Evolutionary conservation across 2,888 invertebrate species (phyloP), one percentile per base, ranked within the genome.

Genomic region (Eristalinus aeneus): DNA sequence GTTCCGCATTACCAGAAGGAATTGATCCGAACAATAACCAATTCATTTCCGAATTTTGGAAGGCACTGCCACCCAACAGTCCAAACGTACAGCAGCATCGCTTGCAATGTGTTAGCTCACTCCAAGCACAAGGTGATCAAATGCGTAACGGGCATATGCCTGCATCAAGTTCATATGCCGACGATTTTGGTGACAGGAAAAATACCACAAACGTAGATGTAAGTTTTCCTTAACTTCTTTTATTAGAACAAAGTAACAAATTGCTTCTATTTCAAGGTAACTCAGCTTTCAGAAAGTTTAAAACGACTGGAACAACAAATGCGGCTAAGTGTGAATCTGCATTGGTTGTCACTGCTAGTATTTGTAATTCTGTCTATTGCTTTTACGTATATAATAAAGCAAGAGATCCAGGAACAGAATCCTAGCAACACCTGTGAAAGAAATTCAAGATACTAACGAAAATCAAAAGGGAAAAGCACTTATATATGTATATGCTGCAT

Each of bases 11-110:
- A 6, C 94, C 96, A 0, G 93, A 94, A 36, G 94, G 94, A 75
- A 91, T 93, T 0, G 94, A 94, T 84, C 89, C 94, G 60, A 93
- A 94, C 0, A 88, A 89, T 32, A 90, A 92, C 0, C 94, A 95
- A 88, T 96, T 97, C 88, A 91, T 97, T 8, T 91, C 94, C 0
- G 96, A 96, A 10, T 92, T 97, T 74, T 97, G 97, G 97, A 96
- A 96, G 93, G 93, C 93, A 10, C 94, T 94, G 0, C 93, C 94
- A 0, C 93, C 93, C 8, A 94, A 94, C 89, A 94, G 90, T 65
- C 79, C 86, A 3, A 90, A 94, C 89, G 94, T 96, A 0, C 95
- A 96, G 78, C 96, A 96, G 89, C 96, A 96, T 91, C 94, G 96
- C 73, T 91, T 97, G 0, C 94, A 95, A 89, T 97, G 97, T 89